These are phyloP conservation scores for Labrus mixtus DNA, from an alignment of 2,113 vertebrate genomes.

Conservation along the genomic window DNA sequence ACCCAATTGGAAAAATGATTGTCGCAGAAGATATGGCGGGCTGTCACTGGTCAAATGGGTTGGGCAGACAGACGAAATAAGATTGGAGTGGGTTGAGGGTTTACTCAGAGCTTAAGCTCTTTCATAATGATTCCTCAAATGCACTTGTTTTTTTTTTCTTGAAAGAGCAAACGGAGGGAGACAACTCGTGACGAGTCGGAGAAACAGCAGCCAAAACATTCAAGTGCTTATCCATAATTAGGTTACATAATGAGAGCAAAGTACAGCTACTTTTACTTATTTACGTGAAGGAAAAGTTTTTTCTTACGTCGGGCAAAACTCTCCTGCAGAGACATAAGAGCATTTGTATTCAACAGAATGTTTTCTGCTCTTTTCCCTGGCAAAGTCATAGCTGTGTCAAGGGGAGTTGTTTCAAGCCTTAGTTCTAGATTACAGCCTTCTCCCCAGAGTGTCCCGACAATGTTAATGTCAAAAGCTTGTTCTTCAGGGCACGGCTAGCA, in stretches of 20 bases:
- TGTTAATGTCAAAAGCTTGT: conserved; percentile 81
- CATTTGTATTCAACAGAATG: conserved; percentile 28
- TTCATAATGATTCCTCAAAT: conserved; percentile 57
- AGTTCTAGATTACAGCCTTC: conserved; percentile 53
- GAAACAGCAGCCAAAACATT: conserved; percentile 34
- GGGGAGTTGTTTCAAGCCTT: conserved; percentile 58
- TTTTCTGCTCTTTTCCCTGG: conserved; percentile 38
- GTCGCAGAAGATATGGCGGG: conserved; percentile 36
- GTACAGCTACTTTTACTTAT: conserved; percentile 31
- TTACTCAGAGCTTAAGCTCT: conserved; percentile 30
- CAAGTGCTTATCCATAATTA: conserved; percentile 37
- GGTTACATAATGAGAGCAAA: conserved; percentile 38
- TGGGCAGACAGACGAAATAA: conserved; percentile 17
- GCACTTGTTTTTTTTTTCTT: conserved; percentile 13
- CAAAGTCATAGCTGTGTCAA: conserved; percentile 49
- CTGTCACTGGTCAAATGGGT: conserved; percentile 31
- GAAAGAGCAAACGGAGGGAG: conserved; percentile 35
- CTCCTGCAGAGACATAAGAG: conserved; percentile 1
- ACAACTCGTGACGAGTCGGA: conserved; percentile 39
- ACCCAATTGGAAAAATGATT: conserved; percentile 64
- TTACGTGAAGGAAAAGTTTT: conserved; percentile 2
- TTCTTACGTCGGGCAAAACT: conserved; percentile 4
- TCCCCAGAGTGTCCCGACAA: conserved; percentile 59
- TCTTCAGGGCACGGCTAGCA: conserved; percentile 61
- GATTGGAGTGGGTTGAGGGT: conserved; percentile 26